Percentiles rank a stretch among this genome's conserved stretches.
These are phyloP conservation scores for Choristoneura rosaceana DNA, from an alignment of 2,888 invertebrate genomes.

Conservation along the genomic window DNA sequence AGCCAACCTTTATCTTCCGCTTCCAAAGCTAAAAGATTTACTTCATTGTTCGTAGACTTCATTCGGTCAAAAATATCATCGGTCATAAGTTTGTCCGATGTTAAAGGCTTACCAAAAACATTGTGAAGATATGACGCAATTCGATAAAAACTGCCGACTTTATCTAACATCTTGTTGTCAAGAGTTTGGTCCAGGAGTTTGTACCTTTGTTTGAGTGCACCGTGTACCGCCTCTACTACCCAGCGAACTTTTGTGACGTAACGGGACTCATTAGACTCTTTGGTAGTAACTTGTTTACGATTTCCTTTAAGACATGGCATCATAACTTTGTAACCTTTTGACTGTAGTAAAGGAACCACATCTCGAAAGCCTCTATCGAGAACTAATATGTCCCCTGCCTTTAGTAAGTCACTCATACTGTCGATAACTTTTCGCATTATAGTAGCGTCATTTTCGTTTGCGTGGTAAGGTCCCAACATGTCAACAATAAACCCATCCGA, in stretches of 20 bases:
- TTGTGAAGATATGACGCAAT: no score
- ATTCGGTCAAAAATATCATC: no score
- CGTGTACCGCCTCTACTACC: neutral
- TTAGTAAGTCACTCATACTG: constrained; percentile 4
- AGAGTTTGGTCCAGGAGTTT: no score
- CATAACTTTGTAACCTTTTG: constrained; percentile 18
- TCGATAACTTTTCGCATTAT: constrained; percentile 15
- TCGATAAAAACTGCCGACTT: no score
- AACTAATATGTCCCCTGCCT: constrained; percentile 7
- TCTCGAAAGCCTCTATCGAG: constrained; percentile 19
- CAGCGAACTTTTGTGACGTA: constrained; percentile 9
- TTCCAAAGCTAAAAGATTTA: no score
- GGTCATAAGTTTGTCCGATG: no score
- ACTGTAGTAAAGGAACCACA: constrained; percentile 12
- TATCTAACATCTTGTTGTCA: no score
- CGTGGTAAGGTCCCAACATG: constrained; percentile 10
- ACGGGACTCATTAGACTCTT: constrained; percentile 21
- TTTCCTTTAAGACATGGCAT: constrained; percentile 13
- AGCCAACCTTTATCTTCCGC: no score
- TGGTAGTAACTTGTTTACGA: constrained; percentile 9
- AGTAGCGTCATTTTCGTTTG: constrained; percentile 17
- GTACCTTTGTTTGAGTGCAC: no score
- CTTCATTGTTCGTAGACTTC: no score
- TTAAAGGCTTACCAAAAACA: no score
- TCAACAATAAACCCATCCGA: constrained; percentile 12